Evolutionary conservation across 1,140 invertebrate genomes (phyloP).

Genomic region (Musca domestica): DNA sequence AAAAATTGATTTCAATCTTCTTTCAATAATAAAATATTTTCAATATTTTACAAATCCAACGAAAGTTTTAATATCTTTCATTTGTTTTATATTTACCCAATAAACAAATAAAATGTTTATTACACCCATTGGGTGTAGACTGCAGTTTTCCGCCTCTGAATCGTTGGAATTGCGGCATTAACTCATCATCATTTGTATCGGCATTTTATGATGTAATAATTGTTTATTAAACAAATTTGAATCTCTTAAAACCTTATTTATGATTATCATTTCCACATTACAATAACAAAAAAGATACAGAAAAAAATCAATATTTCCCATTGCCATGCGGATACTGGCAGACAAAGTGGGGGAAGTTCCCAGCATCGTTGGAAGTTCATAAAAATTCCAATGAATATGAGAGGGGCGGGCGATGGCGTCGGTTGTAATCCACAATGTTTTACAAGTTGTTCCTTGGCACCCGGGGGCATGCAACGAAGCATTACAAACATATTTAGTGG

Average conservation of each 20-base stretch:
- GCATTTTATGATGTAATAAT: neutral
- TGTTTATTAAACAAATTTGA: constrained; percentile 13
- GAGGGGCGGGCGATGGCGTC: neutral
- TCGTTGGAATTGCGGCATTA: no score
- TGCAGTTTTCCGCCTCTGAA: no score
- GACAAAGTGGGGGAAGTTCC: neutral
- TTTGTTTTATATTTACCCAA: no score
- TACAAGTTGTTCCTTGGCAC: neutral
- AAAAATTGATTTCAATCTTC: no score
- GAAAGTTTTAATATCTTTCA: no score
- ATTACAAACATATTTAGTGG: constrained; percentile 8
- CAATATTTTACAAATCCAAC: no score
- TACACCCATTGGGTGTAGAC: no score
- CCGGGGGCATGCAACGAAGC: neutral
- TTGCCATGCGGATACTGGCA: neutral
- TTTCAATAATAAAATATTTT: no score
- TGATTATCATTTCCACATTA: neutral
- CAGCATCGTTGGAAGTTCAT: neutral
- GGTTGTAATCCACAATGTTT: neutral
- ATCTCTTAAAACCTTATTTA: constrained; percentile 14
- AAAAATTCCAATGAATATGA: neutral
- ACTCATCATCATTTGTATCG: no score
- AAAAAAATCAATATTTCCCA: neutral
- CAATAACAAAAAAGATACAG: neutral
- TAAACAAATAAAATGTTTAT: no score